phyloP scores from a whole-genome alignment of 92 coral and sea anemone genomes.

The Paramuricea clavata region DNA sequence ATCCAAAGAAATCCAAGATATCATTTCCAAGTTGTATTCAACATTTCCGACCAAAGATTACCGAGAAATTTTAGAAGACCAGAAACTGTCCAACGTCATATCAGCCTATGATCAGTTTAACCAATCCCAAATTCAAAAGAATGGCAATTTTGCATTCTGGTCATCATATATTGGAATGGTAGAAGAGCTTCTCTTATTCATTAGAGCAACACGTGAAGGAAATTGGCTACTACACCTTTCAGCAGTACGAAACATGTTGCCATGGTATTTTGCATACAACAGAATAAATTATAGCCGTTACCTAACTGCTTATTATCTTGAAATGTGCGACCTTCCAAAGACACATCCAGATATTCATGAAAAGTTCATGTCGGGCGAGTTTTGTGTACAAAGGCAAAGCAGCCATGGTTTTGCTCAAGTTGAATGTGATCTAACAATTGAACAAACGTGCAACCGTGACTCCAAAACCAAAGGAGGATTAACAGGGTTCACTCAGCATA shows the following conservation, averaged over 20 bases:
- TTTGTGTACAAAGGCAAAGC: slow-evolving; percentile 65
- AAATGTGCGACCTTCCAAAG: slow-evolving; percentile 50
- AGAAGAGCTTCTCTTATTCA: slow-evolving; percentile 54
- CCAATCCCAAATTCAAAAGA: not conserved
- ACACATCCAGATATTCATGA: slow-evolving; percentile 60
- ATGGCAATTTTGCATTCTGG: slow-evolving; percentile 57
- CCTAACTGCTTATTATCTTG: slow-evolving; percentile 57
- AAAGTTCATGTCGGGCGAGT: slow-evolving; percentile 61
- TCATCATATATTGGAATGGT: slow-evolving; percentile 67
- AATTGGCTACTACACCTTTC: slow-evolving; percentile 67
- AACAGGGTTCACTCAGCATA: slow-evolving; percentile 51
- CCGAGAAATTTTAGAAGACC: slow-evolving; percentile 43
- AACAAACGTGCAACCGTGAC: slow-evolving; percentile 53
- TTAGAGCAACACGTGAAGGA: slow-evolving; percentile 73
- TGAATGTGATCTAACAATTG: slow-evolving; percentile 48
- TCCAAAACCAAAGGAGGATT: no score
- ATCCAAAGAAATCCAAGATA: not conserved
- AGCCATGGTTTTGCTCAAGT: slow-evolving; percentile 50
- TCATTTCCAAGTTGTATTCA: slow-evolving; percentile 13
- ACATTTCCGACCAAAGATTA: slow-evolving; percentile 37
- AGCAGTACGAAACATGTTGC: slow-evolving; percentile 66
- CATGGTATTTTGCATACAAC: slow-evolving; percentile 73
- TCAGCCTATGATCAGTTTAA: not conserved
- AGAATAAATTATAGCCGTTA: slow-evolving; percentile 67
- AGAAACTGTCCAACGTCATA: slow-evolving; percentile 12